Base-by-base conservation (phyloP, 2,113 vertebrate genomes). In the Mastomys natalensis region DNA sequence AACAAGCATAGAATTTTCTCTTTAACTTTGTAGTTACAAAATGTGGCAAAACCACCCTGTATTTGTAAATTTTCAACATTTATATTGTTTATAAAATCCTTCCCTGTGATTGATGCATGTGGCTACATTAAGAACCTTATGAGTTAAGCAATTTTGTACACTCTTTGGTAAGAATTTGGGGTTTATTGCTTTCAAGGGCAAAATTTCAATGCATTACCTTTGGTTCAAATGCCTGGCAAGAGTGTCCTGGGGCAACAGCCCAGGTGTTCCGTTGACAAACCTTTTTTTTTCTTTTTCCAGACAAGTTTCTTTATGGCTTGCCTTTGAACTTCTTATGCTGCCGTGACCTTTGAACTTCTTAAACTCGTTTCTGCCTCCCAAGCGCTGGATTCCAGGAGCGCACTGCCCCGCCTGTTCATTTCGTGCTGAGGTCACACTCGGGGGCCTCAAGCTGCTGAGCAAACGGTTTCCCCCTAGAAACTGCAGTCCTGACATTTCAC, bases 41-140 rank as follows among this genome's bases (percentile, higher is more conserved):
- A 34, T 73, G 48, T 77, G 74, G 19, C 31, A 90, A 17, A 2
- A 87, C 58, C 53, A 84, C 51, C 15, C 45, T 89, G 31, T 53
- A 86, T 37, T 12, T 86, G 9, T 53, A n/a, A 76, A 81, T 92
- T 53, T 81, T 43, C 17, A 40, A 77, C 48, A 84, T 78, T 48
- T 62, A 89, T 5, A 51, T 19, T 87, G 19, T 88, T 97, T 87
- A 64, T 87, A 21, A 95, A 80, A 92, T 92, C 73, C 22, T 92
- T 90, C 48, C 22, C 51, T 45, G 21, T 73, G 53, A 77, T 7
- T 89, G 34, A 77, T 73, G 6, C 24, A 82, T 24, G 2, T 72
- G 72, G 6, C n/a, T 92, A 37, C 19, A 92, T 89, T 87, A 94
- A 92, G 87, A 45, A 93, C 31, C 51, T 87, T 60, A 88, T 51